These are phyloP conservation scores for Brienomyrus brachyistius DNA, from an alignment of 2,113 vertebrate genomes.

Conservation along the genomic window DNA sequence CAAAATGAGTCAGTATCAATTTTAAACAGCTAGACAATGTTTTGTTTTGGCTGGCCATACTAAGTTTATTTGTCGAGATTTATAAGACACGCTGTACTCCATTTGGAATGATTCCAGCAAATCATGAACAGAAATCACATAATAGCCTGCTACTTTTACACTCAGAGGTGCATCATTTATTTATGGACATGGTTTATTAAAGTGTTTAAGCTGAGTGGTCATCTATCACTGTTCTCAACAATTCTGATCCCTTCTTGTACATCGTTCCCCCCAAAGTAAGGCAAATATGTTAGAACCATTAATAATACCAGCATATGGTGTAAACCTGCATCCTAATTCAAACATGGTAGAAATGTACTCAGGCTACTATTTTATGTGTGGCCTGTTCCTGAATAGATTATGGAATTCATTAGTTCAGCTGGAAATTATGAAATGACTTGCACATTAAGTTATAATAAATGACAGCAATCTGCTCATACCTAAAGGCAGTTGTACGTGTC, in stretches of 20 bases:
- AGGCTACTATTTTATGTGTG: not conserved
- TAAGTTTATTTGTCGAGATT: not conserved
- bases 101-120: not conserved
- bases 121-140: not conserved
- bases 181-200: constrained; percentile 8
- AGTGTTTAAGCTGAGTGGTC: not conserved
- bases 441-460: not conserved
- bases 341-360: not conserved
- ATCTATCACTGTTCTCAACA: not conserved
- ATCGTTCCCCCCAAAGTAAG: not conserved
- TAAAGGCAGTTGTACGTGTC: not conserved
- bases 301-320: not conserved
- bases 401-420: not conserved
- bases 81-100: not conserved
- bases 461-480: not conserved
- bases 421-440: not conserved
- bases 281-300: not conserved
- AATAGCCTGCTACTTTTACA: not conserved
- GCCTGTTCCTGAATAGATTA: not conserved
- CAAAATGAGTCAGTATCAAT: not conserved
- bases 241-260: not conserved
- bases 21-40: not conserved
- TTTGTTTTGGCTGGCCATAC: not conserved
- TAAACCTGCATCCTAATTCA: not conserved
- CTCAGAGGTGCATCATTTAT: not conserved